Evolutionary conservation across 1,140 invertebrate species (phyloP), one percentile per base, ranked within the genome.

Genomic region (Brachionus asplanchnoidis): DNA sequence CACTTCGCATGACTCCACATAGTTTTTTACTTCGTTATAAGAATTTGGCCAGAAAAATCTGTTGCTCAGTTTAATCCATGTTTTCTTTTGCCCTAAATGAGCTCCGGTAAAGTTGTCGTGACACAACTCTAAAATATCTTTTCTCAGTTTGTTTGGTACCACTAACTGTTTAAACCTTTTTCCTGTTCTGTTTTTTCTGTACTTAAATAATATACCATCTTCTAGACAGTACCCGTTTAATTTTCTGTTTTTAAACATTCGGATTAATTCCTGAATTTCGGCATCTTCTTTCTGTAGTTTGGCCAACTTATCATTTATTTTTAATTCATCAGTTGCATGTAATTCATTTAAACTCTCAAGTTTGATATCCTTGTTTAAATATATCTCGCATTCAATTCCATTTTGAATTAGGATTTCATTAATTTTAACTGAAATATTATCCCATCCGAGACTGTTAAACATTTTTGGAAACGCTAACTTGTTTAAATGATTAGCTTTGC

Each of bases 11-110:
- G 40, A 50, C 28, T 73, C 50, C 3, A 84, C 50, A 12, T 65
- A 66, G 17, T 60, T 60, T 32, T 26, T 23, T 4, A 17, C n/a
- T 17, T 80, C 78, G 3, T 66, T 80, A 42, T 80, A 60, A 17
- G 20, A 80, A 40, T 66, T 42, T 80, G 78, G 20, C 78, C 78
- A 80, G 28, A 60, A 80, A 60, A 80, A 80, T 23, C 50, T 80
- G 36, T 80, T 66, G 20, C 50, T 60, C 60, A 80, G 23, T 28
- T 65, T 65, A 12, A 36, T 80, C 53, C 26, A 65, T 36, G 78
- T 65, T 50, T 80, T 80, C 60, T 28, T 42, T 36, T 80, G 60
- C 14, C 78, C 46, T 12, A 80, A 17, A 44, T 80, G 78, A 4
- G 53, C 46, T 20, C 78, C 78, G 7, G 78, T 66, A 40, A 36